These are phyloP conservation scores for Augiades crinisus DNA, from an alignment of 2,888 invertebrate species.

Conservation along the genomic window DNA sequence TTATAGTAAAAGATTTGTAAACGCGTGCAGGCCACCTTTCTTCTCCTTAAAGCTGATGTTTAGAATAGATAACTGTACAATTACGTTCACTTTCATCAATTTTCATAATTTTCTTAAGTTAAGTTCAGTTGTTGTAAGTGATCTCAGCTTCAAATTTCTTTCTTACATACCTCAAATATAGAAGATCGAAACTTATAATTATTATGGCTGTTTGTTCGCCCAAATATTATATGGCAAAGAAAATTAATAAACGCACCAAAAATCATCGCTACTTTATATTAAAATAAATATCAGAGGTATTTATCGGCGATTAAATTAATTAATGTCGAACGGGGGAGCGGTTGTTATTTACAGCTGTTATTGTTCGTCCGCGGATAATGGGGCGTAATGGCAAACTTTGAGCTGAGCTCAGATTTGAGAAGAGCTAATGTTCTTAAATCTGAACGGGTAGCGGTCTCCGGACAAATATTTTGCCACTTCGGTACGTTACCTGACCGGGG, in stretches of 20 bases:
- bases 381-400: slow-evolving; percentile 35
- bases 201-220: not conserved
- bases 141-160: too few species aligned
- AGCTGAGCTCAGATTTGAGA: slow-evolving; percentile 54
- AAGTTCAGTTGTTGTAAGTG: too few species aligned
- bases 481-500: slow-evolving; percentile 75
- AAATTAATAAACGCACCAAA: not conserved
- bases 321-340: slow-evolving; percentile 6
- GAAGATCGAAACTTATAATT: too few species aligned
- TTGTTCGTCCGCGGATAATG: slow-evolving; percentile 18
- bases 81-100: too few species aligned
- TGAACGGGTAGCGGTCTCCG: slow-evolving; percentile 69
- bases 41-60: too few species aligned
- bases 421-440: slow-evolving; percentile 71
- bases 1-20: too few species aligned
- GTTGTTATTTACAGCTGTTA: slow-evolving; percentile 17
- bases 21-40: too few species aligned
- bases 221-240: not conserved
- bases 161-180: too few species aligned
- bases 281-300: slow-evolving; percentile 8
- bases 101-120: too few species aligned
- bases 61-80: too few species aligned
- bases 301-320: slow-evolving; percentile 13
- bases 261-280: not conserved
- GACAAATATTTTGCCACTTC: slow-evolving; percentile 79